Evolutionary conservation across 1,140 invertebrate genomes (phyloP).

Genomic region (Drosophila lowei): DNA sequence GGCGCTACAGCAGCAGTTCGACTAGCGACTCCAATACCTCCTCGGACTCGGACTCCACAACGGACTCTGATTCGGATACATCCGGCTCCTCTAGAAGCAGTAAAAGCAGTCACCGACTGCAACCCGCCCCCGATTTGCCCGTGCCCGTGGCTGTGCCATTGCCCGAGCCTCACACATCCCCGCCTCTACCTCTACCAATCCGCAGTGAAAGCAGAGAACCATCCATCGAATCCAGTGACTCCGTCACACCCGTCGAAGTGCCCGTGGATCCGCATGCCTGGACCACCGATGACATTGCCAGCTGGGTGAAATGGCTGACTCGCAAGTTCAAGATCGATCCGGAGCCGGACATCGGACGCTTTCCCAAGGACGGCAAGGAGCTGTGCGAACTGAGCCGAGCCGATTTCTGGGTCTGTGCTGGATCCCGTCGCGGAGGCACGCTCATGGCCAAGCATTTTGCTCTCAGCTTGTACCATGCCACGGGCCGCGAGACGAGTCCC

Average conservation of each 20-base stretch:
- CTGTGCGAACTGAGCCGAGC: constrained; percentile 84
- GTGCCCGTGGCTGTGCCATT: constrained; percentile 4
- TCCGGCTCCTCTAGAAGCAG: constrained; percentile 13
- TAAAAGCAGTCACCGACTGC: constrained; percentile 2
- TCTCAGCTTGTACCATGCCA: constrained; percentile 83
- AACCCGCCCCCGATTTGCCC: constrained; percentile 10
- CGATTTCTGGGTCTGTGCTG: constrained; percentile 84
- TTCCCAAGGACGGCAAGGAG: constrained; percentile 86
- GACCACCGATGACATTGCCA: constrained; percentile 85
- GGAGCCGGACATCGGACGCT: constrained; percentile 84
- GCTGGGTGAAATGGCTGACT: constrained; percentile 87
- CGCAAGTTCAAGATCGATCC: constrained; percentile 86
- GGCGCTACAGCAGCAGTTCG: constrained; percentile 49
- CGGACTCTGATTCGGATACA: constrained; percentile 21
- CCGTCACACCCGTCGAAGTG: constrained; percentile 58
- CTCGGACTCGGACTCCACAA: constrained; percentile 19
- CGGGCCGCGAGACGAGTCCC: constrained; percentile 84
- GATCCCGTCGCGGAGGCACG: constrained; percentile 82
- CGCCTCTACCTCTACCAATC: background rate
- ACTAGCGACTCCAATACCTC: constrained; percentile 43
- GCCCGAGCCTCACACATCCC: background rate
- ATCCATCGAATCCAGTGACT: constrained; percentile 19
- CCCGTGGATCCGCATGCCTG: constrained; percentile 87
- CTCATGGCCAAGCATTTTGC: constrained; percentile 84
- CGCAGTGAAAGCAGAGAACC: constrained; percentile 25